These are phyloP conservation scores for Periplaneta americana DNA, from an alignment of 1,140 invertebrate genomes.

Conservation along the genomic window DNA sequence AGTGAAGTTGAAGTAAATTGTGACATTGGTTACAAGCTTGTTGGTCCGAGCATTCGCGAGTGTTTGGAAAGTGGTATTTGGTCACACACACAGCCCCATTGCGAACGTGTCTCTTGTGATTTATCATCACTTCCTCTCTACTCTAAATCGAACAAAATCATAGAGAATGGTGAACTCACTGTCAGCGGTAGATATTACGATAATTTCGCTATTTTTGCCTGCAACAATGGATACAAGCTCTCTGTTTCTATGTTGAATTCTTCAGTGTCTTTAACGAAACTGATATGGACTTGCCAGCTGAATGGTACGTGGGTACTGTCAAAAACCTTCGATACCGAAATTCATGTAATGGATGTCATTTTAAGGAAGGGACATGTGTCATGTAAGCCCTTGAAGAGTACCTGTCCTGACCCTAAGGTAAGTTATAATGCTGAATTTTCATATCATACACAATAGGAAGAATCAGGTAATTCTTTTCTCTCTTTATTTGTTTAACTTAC, in stretches of 20 bases:
- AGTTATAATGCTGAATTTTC: not conserved
- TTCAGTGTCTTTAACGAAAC: not conserved
- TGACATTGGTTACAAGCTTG: not conserved
- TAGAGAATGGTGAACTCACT: not conserved
- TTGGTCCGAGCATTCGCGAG: not conserved
- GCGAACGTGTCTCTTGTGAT: not conserved
- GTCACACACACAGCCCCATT: not conserved
- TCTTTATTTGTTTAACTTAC: not conserved
- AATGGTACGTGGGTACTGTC: not conserved
- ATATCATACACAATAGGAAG: too few species aligned
- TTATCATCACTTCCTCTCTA: not conserved
- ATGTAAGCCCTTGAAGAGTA: conserved; percentile 10
- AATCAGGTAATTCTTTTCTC: not conserved
- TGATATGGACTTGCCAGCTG: not conserved
- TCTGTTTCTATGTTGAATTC: not conserved
- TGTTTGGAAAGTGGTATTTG: not conserved
- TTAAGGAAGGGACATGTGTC: not conserved
- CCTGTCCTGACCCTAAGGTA: conserved; percentile 24
- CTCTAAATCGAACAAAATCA: not conserved
- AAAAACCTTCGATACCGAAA: not conserved
- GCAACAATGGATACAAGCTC: not conserved
- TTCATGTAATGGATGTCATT: not conserved
- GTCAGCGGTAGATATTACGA: not conserved
- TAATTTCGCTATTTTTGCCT: not conserved
- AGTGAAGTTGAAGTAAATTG: not conserved